Percentiles rank a stretch among this genome's conserved stretches.
phyloP scores from a whole-genome alignment of 1,140 invertebrate genomes.

The Palaemon carinicauda region DNA sequence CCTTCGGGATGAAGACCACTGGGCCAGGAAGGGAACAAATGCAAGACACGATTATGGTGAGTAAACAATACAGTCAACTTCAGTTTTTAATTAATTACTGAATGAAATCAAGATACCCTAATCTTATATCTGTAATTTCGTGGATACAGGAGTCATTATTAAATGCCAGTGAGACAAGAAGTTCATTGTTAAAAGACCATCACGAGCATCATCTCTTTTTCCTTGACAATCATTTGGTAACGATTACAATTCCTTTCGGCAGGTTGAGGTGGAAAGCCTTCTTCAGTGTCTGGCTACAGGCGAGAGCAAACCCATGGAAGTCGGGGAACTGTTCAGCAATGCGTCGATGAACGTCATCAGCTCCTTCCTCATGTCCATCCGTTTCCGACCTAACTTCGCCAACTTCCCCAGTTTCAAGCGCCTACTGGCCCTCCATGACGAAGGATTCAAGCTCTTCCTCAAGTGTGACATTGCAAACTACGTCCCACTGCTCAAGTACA shows the following conservation, averaged over 20 bases:
- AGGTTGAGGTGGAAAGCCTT: constrained; percentile 81
- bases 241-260: constrained; percentile 51
- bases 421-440: constrained; percentile 83
- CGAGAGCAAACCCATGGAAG: constrained; percentile 73
- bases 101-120: too few species aligned
- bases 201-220: too few species aligned
- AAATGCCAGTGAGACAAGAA: constrained; percentile 45
- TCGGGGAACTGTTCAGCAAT: constrained; percentile 78
- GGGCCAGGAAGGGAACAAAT: constrained; percentile 81
- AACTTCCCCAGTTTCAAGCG: constrained; percentile 81
- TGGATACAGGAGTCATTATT: neutral
- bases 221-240: neutral
- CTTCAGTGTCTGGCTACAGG: constrained; percentile 71
- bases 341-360: constrained; percentile 92
- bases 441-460: constrained; percentile 84
- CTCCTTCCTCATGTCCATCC: constrained; percentile 85
- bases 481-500: constrained; percentile 75
- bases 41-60: constrained; percentile 78
- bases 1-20: constrained; percentile 84
- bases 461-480: constrained; percentile 75
- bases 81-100: neutral
- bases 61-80: neutral
- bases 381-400: constrained; percentile 79
- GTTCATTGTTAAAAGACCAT: too few species aligned
- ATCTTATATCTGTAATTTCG: neutral